Evolutionary conservation across 2,888 invertebrate species (phyloP), one percentile per base, ranked within the genome.

Genomic region (Troglohyphantes excavatus): DNA sequence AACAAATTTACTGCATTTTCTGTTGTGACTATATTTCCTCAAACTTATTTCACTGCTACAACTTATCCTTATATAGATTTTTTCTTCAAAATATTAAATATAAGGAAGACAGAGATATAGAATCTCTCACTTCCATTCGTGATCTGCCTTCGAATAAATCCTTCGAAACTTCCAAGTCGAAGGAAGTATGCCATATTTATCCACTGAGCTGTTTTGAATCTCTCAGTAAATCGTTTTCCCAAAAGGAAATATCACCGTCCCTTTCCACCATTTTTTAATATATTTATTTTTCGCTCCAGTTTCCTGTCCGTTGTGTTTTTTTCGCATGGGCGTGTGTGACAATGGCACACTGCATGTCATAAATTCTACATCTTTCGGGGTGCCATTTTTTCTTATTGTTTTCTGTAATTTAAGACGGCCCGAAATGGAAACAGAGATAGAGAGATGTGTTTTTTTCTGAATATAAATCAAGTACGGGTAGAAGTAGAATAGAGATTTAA

Each of bases 191-290:
- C 46, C 27, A 72, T 72, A 72, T 72, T 72, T 72, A 46, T 53
- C 46, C 46, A 46, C 13, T 72, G 46, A 70, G 70, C 70, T 26
- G 26, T 72, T 72, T 72, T 19, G 46, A 53, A 72, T 46, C 46
- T n/a, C 17, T 17, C 5, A 43, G 46, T 72, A 72, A 72, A 72
- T 72, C 46, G 46, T 19, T 72, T 46, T 17, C 72, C 2, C 6
- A 7, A n/a, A 23, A 72, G 33, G 17, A n/a, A 53, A 68, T 23
- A 72, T 46, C 53, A 53, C 53, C 53, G 19, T 21, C 23, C 29
- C 26, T 2, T 72, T 46, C 21, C 46, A 23, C 43, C 7, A 72
- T 72, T 72, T 72, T 46, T 72, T 70, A 19, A 46, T 46, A 26
- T 23, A 46, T 72, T 46, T 72, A 72, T 72, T 43, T 17, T 27